Base-by-base conservation (phyloP, 2,797 vertebrate genomes). In the Lepidocolaptes lacrymiger region DNA sequence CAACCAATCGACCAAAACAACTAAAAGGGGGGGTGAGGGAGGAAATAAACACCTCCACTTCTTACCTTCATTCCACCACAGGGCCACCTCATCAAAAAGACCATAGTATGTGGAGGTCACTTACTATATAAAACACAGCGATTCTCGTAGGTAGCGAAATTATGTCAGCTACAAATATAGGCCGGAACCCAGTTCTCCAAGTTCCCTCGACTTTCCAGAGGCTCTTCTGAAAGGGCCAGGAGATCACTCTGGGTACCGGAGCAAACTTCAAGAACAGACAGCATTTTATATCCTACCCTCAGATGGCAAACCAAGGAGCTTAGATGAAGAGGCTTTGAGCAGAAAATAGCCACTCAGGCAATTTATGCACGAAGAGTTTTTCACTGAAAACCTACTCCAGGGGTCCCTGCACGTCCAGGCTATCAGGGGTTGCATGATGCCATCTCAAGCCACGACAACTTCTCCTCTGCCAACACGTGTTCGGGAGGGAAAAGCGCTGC, bases 111-210 rank as follows among this genome's bases (percentile, higher is more conserved):
- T 30, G 56, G 71, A 95, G 93, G 88, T 92, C 92, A 91, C 71
- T 88, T 86, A 18, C 88, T 96, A 90, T 92, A 89, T 85, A 87
- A 88, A 95, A 95, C 71, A 59, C 2, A 93, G 74, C 2, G 8
- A 49, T 81, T 87, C 71, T 87, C 1, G 3, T n/a, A 85, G 63
- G 71, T n/a, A 92, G 61, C 2, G 8, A 89, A 96, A 97, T 90
- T 95, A 48, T 95, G 94, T 93, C 94, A 96, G 16, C 48, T 89
- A 89, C 67, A 95, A 95, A 97, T 95, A 89, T 89, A 97, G 95
- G 84, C 93, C 59, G 2, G 74, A 91, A 93, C 74, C 94, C 93
- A 96, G 93, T 97, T 97, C 84, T 91, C 48, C 39, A 78, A 95
- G 94, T 90, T 94, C 73, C 77, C 63, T 95, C 27, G 67, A 94